These are phyloP conservation scores for Cosmopolites sordidus DNA, from an alignment of 2,888 invertebrate species.

Conservation along the genomic window DNA sequence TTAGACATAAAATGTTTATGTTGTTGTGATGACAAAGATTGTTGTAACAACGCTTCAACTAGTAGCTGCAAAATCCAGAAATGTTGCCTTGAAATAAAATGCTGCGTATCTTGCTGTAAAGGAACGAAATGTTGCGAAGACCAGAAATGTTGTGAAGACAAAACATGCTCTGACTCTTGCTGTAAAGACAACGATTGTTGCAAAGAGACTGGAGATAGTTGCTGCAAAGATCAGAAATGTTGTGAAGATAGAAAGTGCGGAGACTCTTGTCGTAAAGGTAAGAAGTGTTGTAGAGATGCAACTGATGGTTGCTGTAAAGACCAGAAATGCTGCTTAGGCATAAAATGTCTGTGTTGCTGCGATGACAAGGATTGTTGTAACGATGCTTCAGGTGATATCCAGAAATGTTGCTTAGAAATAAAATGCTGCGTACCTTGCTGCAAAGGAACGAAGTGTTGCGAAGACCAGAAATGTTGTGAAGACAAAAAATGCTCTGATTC, in stretches of 20 bases:
- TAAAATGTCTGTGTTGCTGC: no score
- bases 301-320: slow-evolving; percentile 3
- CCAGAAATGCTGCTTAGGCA: no score
- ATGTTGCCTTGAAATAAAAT: not conserved
- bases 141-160: not conserved
- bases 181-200: not conserved
- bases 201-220: not conserved
- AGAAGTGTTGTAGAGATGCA: not conserved
- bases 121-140: not conserved
- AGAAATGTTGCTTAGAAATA: no score
- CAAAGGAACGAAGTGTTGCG: not conserved
- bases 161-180: not conserved
- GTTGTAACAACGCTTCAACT: not conserved
- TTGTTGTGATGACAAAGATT: not conserved
- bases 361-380: no score
- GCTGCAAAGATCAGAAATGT: slow-evolving; percentile 5
- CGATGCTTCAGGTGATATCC: no score
- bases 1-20: no score
- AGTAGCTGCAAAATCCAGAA: not conserved
- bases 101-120: not conserved
- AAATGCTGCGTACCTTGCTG: not conserved
- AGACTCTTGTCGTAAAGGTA: not conserved
- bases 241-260: not conserved
- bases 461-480: not conserved
- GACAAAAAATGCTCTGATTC: not conserved